A percentile compares a stretch with the other conserved stretches of the same genome.
These are phyloP conservation scores for Dromas ardeola DNA, from an alignment of 2,113 vertebrate genomes.

Conservation along the genomic window DNA sequence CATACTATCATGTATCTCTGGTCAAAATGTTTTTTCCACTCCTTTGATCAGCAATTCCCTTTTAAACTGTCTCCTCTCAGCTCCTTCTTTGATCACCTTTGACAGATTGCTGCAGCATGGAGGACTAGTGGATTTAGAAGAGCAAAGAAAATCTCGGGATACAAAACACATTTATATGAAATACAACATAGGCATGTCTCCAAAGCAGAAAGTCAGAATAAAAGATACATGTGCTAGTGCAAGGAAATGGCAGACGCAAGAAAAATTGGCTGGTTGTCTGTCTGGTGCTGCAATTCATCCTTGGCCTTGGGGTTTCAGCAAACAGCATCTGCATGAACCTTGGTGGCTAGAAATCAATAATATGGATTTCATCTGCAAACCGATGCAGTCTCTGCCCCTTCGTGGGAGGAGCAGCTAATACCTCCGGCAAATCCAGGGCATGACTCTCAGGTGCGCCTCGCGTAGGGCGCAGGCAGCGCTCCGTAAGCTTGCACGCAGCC, in stretches of 20 bases:
- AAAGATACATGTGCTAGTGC: background rate
- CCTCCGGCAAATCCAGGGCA: background rate
- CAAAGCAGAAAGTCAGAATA: background rate
- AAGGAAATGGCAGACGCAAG: background rate
- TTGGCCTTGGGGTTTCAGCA: conserved; percentile 38
- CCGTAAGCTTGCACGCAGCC: background rate
- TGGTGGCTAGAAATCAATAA: conserved; percentile 43
- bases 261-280: background rate
- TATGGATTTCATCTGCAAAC: conserved; percentile 52
- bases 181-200: background rate
- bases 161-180: background rate
- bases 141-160: background rate
- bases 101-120: background rate
- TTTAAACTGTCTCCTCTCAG: conserved; percentile 16
- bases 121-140: background rate
- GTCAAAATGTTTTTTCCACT: background rate
- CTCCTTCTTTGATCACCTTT: conserved; percentile 50
- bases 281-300: conserved; percentile 8
- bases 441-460: background rate
- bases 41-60: conserved; percentile 56
- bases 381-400: conserved; percentile 39
- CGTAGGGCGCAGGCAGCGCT: background rate
- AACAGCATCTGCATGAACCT: conserved; percentile 23
- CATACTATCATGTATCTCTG: background rate
- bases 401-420: conserved; percentile 3